Conservation (phyloP, 2,797 vertebrate genomes). For the Liparis tanakae region DNA sequence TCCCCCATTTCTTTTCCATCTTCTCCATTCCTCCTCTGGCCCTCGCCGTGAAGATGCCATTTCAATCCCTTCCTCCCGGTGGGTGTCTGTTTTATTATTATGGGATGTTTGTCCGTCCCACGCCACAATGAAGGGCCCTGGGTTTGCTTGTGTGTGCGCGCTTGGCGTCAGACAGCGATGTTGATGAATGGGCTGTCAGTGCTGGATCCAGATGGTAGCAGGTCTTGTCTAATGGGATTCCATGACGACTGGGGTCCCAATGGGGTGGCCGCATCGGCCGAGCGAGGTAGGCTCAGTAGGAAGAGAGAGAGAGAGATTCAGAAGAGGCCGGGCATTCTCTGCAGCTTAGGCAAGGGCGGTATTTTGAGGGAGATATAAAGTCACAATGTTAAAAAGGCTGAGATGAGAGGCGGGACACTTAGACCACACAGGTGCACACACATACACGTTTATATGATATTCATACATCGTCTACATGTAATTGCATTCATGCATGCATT, state of each 20-base stretch:
- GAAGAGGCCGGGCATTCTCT: background rate
- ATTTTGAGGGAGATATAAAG: background rate
- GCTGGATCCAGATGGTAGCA: conserved; percentile 52
- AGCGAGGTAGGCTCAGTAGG: background rate
- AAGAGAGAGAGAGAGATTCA: background rate
- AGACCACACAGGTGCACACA: background rate
- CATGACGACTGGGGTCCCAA: conserved; percentile 53
- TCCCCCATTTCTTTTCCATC: conserved; percentile 4
- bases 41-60: conserved; percentile 8
- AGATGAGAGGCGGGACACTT: conserved; percentile 1
- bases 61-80: conserved; percentile 36
- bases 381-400: conserved; percentile 9
- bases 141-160: conserved; percentile 23
- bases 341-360: too few species aligned
- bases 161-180: conserved; percentile 31
- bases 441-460: conserved; percentile 8
- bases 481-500: conserved; percentile 3
- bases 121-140: conserved; percentile 36
- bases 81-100: conserved; percentile 55
- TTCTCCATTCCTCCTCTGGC: background rate
- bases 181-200: conserved; percentile 73
- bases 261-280: conserved; percentile 14
- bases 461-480: background rate
- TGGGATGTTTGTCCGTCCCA: conserved; percentile 33
- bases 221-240: conserved; percentile 60